Conservation (phyloP, 1,140 invertebrate genomes). For the Bombus sylvicola region DNA sequence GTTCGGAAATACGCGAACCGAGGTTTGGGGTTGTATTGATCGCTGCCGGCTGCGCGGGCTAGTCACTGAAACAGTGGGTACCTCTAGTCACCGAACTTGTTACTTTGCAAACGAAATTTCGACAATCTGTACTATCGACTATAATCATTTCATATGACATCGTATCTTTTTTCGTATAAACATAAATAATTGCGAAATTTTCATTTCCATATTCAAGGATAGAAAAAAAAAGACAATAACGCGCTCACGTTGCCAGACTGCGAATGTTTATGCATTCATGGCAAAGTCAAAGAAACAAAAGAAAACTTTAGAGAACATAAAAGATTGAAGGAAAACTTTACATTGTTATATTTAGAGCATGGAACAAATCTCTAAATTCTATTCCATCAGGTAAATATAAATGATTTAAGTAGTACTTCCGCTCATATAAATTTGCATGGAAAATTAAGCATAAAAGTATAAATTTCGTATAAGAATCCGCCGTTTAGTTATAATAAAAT, state of each 20-base stretch:
- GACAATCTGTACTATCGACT: constrained; percentile 37
- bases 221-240: too few species aligned
- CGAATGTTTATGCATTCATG: too few species aligned
- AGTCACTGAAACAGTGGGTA: constrained; percentile 67
- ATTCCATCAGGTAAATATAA: too few species aligned
- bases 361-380: too few species aligned
- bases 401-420: not conserved
- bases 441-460: not conserved
- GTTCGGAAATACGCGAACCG: constrained; percentile 74
- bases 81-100: constrained; percentile 57
- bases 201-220: not conserved
- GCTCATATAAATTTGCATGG: not conserved
- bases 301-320: too few species aligned
- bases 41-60: constrained; percentile 71
- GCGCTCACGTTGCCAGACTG: too few species aligned
- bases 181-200: not conserved
- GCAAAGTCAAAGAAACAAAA: too few species aligned
- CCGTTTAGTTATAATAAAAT: too few species aligned
- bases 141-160: not conserved
- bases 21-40: constrained; percentile 79
- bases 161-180: not conserved
- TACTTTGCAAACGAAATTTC: constrained; percentile 55
- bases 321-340: too few species aligned
- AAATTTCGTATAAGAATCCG: not conserved
- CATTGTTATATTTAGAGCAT: too few species aligned